Conservation (phyloP, 2,113 vertebrate species). For the Sinocyclocheilus grahami region DNA sequence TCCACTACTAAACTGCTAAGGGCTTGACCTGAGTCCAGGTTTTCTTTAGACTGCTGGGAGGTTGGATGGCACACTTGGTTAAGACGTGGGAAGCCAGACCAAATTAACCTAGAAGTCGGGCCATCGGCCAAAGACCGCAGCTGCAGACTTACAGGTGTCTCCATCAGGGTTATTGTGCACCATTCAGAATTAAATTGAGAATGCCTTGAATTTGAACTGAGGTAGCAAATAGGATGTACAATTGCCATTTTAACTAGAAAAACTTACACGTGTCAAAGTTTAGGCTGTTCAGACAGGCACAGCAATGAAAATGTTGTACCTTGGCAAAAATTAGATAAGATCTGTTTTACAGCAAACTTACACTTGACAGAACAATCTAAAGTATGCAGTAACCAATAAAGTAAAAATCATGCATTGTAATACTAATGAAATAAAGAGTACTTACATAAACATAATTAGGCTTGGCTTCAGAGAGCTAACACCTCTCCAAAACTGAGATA, state of each 20-base stretch:
- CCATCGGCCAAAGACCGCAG: slow-evolving; percentile 29
- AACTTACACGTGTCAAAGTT: too few species aligned
- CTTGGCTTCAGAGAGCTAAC: not conserved
- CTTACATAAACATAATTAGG: not conserved
- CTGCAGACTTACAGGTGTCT: slow-evolving; percentile 5
- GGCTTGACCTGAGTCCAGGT: slow-evolving; percentile 29
- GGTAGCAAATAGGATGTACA: not conserved
- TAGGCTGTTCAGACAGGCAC: too few species aligned
- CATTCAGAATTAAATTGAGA: not conserved
- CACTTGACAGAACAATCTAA: not conserved
- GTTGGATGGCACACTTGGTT: slow-evolving; percentile 21
- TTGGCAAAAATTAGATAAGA: not conserved
- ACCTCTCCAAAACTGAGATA: not conserved
- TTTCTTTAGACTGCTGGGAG: slow-evolving; percentile 13
- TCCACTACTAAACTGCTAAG: slow-evolving; percentile 35
- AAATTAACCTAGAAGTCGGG: slow-evolving; percentile 35
- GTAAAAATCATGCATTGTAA: not conserved
- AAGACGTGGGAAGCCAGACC: slow-evolving; percentile 30
- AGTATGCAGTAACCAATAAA: not conserved
- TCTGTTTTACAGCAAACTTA: not conserved
- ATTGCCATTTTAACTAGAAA: not conserved
- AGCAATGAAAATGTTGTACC: too few species aligned
- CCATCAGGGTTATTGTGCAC: not conserved
- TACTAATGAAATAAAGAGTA: not conserved
- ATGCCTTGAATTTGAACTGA: slow-evolving; percentile 7